Evolutionary conservation across 2,797 vertebrate species (phyloP).

Genomic region (Scyliorhinus canicula): DNA sequence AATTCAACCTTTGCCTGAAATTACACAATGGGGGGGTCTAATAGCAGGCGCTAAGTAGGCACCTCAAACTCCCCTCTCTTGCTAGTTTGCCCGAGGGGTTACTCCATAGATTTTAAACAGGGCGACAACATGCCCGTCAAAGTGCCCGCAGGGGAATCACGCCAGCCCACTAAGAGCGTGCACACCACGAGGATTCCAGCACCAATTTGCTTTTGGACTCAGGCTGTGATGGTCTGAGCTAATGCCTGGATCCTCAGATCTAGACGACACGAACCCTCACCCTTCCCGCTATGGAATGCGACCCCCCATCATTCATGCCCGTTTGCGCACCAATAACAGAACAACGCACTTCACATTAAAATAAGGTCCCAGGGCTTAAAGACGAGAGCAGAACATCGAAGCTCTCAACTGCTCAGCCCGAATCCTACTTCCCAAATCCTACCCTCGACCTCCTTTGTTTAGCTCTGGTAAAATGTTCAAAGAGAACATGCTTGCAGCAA

Average conservation of each 20-base stretch:
- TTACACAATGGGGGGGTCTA: neutral
- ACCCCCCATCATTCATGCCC: neutral
- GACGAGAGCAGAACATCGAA: neutral
- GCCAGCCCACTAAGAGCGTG: neutral
- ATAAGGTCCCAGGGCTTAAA: neutral
- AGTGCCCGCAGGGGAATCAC: neutral
- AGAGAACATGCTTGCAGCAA: slow-evolving; percentile 12
- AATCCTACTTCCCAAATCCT: neutral
- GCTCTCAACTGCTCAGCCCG: neutral
- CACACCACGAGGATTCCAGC: neutral
- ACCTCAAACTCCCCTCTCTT: neutral
- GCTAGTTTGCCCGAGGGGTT: neutral
- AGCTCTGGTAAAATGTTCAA: neutral
- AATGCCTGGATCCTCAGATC: neutral
- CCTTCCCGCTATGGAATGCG: neutral
- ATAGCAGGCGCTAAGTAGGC: neutral
- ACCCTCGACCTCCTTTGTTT: neutral
- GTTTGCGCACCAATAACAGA: neutral
- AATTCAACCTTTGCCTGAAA: neutral
- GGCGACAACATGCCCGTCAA: neutral
- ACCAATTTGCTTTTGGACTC: neutral
- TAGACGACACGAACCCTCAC: neutral
- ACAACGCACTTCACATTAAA: neutral
- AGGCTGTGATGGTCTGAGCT: neutral
- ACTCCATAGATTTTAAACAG: neutral